Evolutionary conservation across 2,113 vertebrate genomes (phyloP).

Genomic region (Odontophorus gujanensis): DNA sequence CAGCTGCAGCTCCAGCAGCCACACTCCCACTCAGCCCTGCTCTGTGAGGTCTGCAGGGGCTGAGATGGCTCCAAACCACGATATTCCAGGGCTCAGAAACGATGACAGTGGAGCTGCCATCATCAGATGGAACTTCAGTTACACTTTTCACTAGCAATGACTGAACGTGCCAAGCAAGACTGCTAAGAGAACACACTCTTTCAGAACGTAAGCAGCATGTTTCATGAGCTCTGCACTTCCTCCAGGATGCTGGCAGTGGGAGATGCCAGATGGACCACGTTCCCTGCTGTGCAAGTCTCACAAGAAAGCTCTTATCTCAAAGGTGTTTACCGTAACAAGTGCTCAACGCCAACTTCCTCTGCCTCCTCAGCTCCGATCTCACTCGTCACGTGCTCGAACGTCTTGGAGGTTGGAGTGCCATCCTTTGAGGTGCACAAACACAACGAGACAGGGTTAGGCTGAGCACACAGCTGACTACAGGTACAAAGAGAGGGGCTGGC

Average conservation of each 20-base stretch:
- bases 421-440: conserved; percentile 77
- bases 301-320: accelerated
- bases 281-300: accelerated
- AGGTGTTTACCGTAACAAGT: conserved; percentile 88
- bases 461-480: neutral
- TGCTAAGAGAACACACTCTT: neutral
- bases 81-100: neutral
- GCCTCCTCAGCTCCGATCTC: conserved; percentile 98
- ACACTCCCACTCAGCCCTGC: neutral
- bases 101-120: accelerated
- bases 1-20: neutral
- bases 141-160: neutral
- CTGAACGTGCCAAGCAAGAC: accelerated
- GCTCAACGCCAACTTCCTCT: conserved; percentile 97
- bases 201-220: neutral
- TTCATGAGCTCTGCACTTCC: neutral
- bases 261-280: neutral
- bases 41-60: accelerated
- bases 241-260: neutral
- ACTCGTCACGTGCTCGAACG: conserved; percentile 98
- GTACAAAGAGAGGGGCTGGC: accelerated
- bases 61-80: accelerated
- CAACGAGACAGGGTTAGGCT: neutral
- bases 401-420: conserved; percentile 97
- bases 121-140: neutral